Evolutionary conservation across 1,140 invertebrate species (phyloP).

Genomic region (Aplysia californica): DNA sequence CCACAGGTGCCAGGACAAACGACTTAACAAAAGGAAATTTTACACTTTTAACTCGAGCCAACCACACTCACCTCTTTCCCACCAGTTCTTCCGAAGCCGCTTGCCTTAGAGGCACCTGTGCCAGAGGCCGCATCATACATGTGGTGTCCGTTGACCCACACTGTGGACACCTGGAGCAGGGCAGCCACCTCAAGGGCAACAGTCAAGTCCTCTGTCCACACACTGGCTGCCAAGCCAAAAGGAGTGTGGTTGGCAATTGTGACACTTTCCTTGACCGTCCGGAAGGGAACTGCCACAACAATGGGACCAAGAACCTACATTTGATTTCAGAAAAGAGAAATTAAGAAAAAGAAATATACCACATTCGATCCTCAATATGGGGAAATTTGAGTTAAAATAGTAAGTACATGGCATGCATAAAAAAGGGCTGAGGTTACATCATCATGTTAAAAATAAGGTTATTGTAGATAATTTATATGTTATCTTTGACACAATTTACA

Average conservation of each 20-base stretch:
- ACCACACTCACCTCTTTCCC: conserved; percentile 66
- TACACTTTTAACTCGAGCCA: too few species aligned
- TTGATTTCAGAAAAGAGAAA: too few species aligned
- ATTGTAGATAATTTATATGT: too few species aligned
- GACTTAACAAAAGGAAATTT: too few species aligned
- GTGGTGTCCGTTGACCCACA: conserved; percentile 74
- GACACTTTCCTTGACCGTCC: conserved; percentile 74
- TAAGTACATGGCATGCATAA: too few species aligned
- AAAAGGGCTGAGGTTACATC: too few species aligned
- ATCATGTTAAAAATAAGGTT: too few species aligned
- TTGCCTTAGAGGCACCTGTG: conserved; percentile 70
- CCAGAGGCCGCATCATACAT: conserved; percentile 70
- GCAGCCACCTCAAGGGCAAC: conserved; percentile 71
- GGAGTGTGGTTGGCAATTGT: conserved; percentile 71
- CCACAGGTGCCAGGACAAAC: too few species aligned
- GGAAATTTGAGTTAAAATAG: too few species aligned
- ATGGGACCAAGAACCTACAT: conserved; percentile 68
- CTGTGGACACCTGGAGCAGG: conserved; percentile 70
- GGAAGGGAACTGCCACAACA: conserved; percentile 71
- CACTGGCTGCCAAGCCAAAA: conserved; percentile 70
- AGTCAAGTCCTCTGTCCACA: conserved; percentile 74
- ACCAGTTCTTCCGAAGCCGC: conserved; percentile 68
- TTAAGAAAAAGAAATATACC: too few species aligned
- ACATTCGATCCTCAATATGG: too few species aligned
- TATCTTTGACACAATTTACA: too few species aligned